Evolutionary conservation across 2,113 vertebrate species (phyloP), one percentile per base, ranked within the genome.

Genomic region (Salvelinus fontinalis): DNA sequence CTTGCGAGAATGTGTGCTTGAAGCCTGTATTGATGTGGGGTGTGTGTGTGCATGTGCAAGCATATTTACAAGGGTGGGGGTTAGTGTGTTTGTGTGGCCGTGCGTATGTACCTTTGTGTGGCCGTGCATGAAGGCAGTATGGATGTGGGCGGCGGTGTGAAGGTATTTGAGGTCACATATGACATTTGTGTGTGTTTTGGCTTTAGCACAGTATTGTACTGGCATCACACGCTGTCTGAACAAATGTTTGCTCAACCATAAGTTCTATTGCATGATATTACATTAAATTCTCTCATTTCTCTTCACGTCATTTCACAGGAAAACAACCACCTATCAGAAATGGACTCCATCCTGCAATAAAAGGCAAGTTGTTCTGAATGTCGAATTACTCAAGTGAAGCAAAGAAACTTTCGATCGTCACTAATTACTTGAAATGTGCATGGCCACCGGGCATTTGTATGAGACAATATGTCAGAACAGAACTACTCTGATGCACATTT

Each of bases 311-410:
- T 75, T 79, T 85, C 64, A 48, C 85, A 95, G 94, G 95, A 95
- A 83, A 95, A 93, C 91, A 94, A 93, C 89, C 94, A 92, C 90
- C 93, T 94, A 85, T 94, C 94, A 93, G 94, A 95, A 1, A 84
- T 75, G 81, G 94, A 94, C 22, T 88, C 93, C 84, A 92, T 94
- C 78, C 92, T 95, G 87, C 95, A 95, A 86, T 96, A 87, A 77
- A 84, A 94, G 93, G 81, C 78, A 77, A 81, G 84, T 81, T 67
- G 14, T 26, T 72, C 24, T 72, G 48, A 29, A 27, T 71, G 49
- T 71, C 11, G 22, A 44, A 62, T 39, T 7, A 44, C 8, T 44
- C 2, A 44, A 44, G 39, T 44, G 39, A 27, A 59, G 7, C 13
- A 60, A 16, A 18, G 22, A 6, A 18, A 44, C 27, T n/a, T n/a